A percentile compares a stretch with the other conserved stretches of the same genome.
These are phyloP conservation scores for Caenorhabditis brenneri DNA, from an alignment of 1,140 invertebrate species.

Conservation along the genomic window DNA sequence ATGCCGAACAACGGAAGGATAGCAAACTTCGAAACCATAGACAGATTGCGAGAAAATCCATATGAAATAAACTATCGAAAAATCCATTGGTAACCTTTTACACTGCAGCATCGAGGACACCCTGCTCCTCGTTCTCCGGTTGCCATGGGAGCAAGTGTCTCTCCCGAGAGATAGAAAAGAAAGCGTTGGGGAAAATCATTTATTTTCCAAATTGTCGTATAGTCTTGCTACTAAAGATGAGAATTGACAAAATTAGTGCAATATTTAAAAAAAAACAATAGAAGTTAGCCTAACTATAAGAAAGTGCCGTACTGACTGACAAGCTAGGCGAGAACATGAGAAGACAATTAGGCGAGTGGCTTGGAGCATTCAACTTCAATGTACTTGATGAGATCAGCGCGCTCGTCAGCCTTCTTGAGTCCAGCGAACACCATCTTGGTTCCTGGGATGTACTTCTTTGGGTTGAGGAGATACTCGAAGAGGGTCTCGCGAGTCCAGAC, in stretches of 20 bases:
- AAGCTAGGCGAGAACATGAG: slow-evolving; percentile 25
- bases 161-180: too few species aligned
- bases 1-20: slow-evolving; percentile 7
- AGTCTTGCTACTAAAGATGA: slow-evolving; percentile 26
- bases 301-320: neutral
- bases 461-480: slow-evolving; percentile 94
- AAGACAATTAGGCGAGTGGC: slow-evolving; percentile 47
- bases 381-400: slow-evolving; percentile 94
- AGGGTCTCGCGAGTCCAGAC: slow-evolving; percentile 92
- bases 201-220: slow-evolving; percentile 30
- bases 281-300: neutral
- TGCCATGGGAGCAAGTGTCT: neutral
- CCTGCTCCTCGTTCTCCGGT: neutral
- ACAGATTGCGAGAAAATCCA: neutral
- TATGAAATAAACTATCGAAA: neutral
- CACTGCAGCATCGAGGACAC: too few species aligned
- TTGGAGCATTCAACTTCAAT: slow-evolving; percentile 68
- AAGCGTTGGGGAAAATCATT: slow-evolving; percentile 68
- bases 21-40: neutral
- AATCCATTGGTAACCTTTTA: neutral
- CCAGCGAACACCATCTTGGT: slow-evolving; percentile 99
- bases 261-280: slow-evolving; percentile 11
- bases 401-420: slow-evolving; percentile 91
- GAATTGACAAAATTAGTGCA: slow-evolving; percentile 39
- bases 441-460: slow-evolving; percentile 97